Evolutionary conservation across 2,113 vertebrate species (phyloP), one percentile per base, ranked within the genome.

Genomic region (Phaethon lepturus): DNA sequence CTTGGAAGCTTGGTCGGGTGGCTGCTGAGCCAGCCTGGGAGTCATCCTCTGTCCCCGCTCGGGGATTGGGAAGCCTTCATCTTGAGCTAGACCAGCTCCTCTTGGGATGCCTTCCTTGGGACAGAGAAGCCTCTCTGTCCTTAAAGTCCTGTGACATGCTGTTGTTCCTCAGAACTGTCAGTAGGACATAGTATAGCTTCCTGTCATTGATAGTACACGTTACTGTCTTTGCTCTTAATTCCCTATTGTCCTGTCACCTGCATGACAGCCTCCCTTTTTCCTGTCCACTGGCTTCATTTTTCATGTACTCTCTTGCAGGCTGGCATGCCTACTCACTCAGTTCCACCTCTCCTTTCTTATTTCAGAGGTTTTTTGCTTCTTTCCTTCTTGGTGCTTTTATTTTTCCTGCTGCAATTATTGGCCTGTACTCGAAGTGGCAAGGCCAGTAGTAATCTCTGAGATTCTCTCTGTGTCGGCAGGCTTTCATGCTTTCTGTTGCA

Each of bases 401-500:
- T 79, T 55, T 53, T 18, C 44, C 38, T 84, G 44, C 45, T 81
- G 45, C 50, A 31, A 9, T 52, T 38, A 40, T 2, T 59, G 50
- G n/a, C 76, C 38, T 0, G 0, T 55, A 49, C 49, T 31, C 7
- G 16, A 52, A 81, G 69, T 25, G 83, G 53, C 33, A 28, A 47
- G 84, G 52, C 25, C 72, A 17, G 60, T 9, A 86, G 28, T 17
- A 6, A 74, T 11, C 31, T 73, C 31, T 9, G 6, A 2, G 45
- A 56, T 79, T 74, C 25, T n/a, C 28, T n/a, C 18, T 42, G n/a
- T 42, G 45, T n/a, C 26, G 53, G 35, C n/a, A 47, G 33, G 19
- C 3, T 28, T 55, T 9, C 3, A 13, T 40, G 64, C 71, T 86
- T 78, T 64, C 66, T 44, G 26, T 15, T 52, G 59, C 44, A 33